Base-by-base conservation (phyloP, 2,113 vertebrate genomes). In the Poecilia latipinna region DNA sequence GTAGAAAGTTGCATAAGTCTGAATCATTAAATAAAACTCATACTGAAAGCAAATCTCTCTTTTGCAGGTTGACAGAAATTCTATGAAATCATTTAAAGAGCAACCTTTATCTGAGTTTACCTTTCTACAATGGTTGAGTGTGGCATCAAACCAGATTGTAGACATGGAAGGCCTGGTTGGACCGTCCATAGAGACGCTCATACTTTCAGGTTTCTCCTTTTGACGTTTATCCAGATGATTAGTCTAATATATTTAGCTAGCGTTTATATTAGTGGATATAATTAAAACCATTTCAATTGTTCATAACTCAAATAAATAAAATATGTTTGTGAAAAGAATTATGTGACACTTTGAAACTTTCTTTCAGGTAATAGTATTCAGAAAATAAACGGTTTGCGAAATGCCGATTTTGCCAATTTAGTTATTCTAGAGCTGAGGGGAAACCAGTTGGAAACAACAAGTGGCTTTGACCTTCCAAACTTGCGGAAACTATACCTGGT, bases 401-500 rank as follows among this genome's bases (percentile, higher is more conserved):
- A 89, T 0, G 28, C 82, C 10, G 92, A 82, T 1, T 91, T 98
- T 86, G 84, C 71, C 48, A 96, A 92, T 83, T 84, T 99, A 85
- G 92, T 95, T 31, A 95, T 92, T 26, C 80, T 99, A 66, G 97
- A 99, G 83, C 91, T 99, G 61, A 95, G 95, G 84, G 95, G 94
- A 79, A 98, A 98, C 86, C 72, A 67, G 4, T 75, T 99, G 83
- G 90, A 94, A 15, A 96, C 90, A 78, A 97, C 95, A 29, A 71
- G 90, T 66, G 96, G 96, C 64, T 92, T 99, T 35, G 80, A 83
- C 64, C 91, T 98, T n/a, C 94, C 96, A 35, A 96, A 94, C 73
- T 93, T 99, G 69, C 94, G 87, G 77, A 91, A 83, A 17, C 94
- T 99, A 51, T 98, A 95, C 79, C 81, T 99, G 96, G 98, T 99